phyloP scores from a whole-genome alignment of 2,888 invertebrate species.

The Dasysyrphus albostriatus region DNA sequence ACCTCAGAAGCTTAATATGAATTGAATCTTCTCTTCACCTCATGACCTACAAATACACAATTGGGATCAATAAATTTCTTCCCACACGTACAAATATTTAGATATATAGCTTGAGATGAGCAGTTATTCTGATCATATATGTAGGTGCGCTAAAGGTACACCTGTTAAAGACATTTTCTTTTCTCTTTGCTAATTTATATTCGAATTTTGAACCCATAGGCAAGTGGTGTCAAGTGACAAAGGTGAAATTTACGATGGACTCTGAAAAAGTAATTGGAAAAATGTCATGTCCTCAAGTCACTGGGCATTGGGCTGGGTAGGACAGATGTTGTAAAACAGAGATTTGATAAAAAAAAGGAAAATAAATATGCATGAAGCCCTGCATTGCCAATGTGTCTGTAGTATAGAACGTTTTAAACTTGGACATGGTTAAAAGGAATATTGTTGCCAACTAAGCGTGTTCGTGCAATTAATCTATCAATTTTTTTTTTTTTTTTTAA shows the following conservation, averaged over 20 bases:
- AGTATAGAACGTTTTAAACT: background rate
- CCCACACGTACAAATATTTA: background rate
- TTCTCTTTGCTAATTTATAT: background rate
- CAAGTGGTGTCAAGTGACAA: slow-evolving; percentile 29
- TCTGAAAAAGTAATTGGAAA: slow-evolving; percentile 22
- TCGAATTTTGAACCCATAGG: background rate
- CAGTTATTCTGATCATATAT: background rate
- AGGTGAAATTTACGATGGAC: background rate
- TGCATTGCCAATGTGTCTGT: background rate
- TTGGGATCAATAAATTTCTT: slow-evolving; percentile 44
- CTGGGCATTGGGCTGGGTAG: background rate
- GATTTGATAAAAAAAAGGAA: background rate
- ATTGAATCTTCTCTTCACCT: slow-evolving; percentile 52
- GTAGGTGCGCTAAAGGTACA: background rate
- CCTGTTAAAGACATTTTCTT: background rate
- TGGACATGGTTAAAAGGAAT: background rate
- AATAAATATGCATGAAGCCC: background rate
- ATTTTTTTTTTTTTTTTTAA: too few relatives aligned
- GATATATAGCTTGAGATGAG: background rate
- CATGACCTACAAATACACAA: slow-evolving; percentile 53
- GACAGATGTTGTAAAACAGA: background rate
- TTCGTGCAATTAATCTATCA: too few relatives aligned
- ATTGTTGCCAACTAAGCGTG: background rate
- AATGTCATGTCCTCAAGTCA: slow-evolving; percentile 25
- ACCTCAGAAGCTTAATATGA: slow-evolving; percentile 42